Conservation (phyloP, 2,113 vertebrate genomes). For the Eptatretus burgeri region DNA sequence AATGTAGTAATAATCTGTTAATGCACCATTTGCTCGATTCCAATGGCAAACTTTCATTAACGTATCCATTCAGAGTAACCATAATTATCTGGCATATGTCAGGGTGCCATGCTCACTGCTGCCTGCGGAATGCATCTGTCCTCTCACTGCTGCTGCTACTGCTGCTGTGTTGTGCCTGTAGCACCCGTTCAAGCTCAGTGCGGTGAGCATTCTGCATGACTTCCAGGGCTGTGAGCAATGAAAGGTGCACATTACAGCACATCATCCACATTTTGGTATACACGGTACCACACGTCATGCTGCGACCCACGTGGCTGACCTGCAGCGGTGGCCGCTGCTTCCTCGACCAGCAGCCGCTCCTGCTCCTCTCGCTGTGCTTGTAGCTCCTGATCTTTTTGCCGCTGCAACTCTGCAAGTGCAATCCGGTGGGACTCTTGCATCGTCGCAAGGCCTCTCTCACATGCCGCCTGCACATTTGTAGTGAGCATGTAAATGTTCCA, state of each 20-base stretch:
- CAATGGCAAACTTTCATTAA: too few species aligned
- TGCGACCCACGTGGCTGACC: conserved; percentile 13
- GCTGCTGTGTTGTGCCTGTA: conserved; percentile 27
- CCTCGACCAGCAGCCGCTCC: conserved; percentile 26
- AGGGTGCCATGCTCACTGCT: conserved; percentile 20
- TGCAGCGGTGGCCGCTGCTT: conserved; percentile 31
- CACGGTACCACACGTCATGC: background rate
- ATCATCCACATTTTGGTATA: background rate
- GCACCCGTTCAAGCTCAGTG: conserved; percentile 27
- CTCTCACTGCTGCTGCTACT: conserved; percentile 24
- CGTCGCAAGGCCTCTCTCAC: conserved; percentile 28
- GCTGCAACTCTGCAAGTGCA: conserved; percentile 30
- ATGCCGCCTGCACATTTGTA: conserved; percentile 20
- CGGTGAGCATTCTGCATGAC: conserved; percentile 41
- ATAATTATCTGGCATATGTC: too few species aligned
- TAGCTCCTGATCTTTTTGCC: conserved; percentile 33
- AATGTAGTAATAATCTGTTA: too few species aligned
- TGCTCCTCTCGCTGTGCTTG: conserved; percentile 33
- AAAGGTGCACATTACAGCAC: too few species aligned
- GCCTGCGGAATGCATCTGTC: conserved; percentile 25
- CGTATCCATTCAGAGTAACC: too few species aligned
- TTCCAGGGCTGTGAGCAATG: conserved; percentile 22
- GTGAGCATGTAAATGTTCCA: too few species aligned
- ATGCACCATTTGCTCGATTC: too few species aligned
- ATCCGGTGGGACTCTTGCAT: conserved; percentile 42